A percentile compares a stretch with the other conserved stretches of the same genome.
Conservation (phyloP, 2,113 vertebrate species). For the Cariama cristata region DNA sequence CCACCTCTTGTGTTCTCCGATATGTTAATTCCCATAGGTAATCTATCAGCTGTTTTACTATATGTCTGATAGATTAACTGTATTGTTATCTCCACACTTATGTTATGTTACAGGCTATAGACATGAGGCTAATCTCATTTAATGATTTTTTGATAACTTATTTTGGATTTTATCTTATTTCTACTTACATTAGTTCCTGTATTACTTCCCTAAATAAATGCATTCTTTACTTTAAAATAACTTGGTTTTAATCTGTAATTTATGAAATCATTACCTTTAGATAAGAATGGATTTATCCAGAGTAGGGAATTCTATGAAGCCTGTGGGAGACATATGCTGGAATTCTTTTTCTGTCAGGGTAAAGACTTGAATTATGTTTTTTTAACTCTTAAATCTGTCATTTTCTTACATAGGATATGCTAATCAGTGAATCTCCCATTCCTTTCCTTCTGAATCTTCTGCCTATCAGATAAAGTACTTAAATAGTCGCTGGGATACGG, state of each 20-base stretch:
- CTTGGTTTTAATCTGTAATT: not conserved
- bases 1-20: not conserved
- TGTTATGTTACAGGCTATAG: not conserved
- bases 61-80: not conserved
- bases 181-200: not conserved
- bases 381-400: not conserved
- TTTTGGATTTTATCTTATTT: not conserved
- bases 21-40: not conserved
- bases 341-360: not conserved
- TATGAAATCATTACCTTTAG: not conserved
- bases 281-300: not conserved
- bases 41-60: not conserved
- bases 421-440: not conserved
- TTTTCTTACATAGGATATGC: not conserved
- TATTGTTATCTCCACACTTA: not conserved
- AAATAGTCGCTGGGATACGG: not conserved
- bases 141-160: not conserved
- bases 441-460: not conserved
- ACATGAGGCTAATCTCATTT: not conserved
- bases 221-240: not conserved
- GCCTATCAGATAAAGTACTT: not conserved
- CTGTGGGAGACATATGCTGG: not conserved
- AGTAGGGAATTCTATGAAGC: not conserved
- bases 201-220: not conserved
- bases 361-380: not conserved